Evolutionary conservation across 2,113 vertebrate species (phyloP), one percentile per base, ranked within the genome.

Genomic region (Spea multiplicata): DNA sequence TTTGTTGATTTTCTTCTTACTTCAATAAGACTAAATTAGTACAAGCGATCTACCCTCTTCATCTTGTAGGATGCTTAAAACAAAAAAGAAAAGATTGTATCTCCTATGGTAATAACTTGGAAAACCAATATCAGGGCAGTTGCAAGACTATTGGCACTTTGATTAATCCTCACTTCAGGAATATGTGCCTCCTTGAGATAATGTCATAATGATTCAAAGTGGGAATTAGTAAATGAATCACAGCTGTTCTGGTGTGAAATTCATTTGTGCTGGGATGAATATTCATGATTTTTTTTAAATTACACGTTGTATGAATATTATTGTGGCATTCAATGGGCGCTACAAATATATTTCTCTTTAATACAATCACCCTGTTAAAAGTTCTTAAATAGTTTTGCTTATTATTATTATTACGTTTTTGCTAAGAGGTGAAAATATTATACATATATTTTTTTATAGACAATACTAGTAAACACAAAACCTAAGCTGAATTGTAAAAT

Each of bases 171-270:
- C 83, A 77, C 82, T 87, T 83, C 72, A 85, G 84, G 77, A 83
- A 87, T 89, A 86, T 88, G 88, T 88, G 86, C 81, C 81, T 88
- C 84, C 82, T 88, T 83, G 82, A 86, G 87, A 87, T 90, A 87
- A 85, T 89, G 85, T 84, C 85, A 80, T 89, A 90, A 88, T 91
- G 85, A 91, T 93, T 92, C 91, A 87, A 92, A 94, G 82, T 57
- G 81, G 84, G 88, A 92, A 92, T 93, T 90, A 89, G 80, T 88
- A 90, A 93, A 92, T 86, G 89, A 83, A 85, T 90, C 87, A 87
- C 90, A 93, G 91, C 87, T 94, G 90, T 89, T 92, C 89, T 88
- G 79, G 76, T 83, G 82, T 84, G 76, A 87, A 93, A 92, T 86
- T 67, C 87, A 81, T 85, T 88, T 89, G 71, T 86, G 67, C 71